Evolutionary conservation across 2,113 vertebrate species (phyloP).

Genomic region (Cheirogaleus medius): DNA sequence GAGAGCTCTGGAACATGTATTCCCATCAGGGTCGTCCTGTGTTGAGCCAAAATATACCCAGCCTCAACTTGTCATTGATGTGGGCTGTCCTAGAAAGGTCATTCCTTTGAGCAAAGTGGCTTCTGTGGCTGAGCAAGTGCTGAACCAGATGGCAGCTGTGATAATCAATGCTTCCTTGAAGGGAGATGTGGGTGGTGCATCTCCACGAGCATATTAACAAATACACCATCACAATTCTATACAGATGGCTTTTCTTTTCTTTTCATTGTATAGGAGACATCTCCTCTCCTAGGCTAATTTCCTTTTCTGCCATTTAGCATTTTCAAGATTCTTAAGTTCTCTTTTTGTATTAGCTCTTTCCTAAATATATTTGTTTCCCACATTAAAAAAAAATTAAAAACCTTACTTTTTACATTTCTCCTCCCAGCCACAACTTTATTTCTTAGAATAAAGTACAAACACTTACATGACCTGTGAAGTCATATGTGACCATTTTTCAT

Average conservation of each 20-base stretch:
- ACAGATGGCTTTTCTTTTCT: background rate
- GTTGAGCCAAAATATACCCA: background rate
- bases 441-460: background rate
- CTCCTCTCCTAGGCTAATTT: background rate
- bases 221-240: background rate
- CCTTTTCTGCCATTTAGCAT: background rate
- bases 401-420: background rate
- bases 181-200: background rate
- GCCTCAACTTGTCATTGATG: background rate
- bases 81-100: background rate
- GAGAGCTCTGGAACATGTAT: background rate
- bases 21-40: background rate
- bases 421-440: background rate
- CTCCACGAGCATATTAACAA: background rate
- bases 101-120: background rate
- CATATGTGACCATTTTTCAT: background rate
- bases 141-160: background rate
- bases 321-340: background rate
- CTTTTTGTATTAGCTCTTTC: background rate
- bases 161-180: background rate
- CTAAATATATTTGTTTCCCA: background rate
- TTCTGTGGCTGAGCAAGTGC: background rate
- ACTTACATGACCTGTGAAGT: background rate
- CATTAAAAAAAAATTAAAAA: background rate
- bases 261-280: background rate